These are phyloP conservation scores for Bicyclus anynana DNA, from an alignment of 1,140 invertebrate species.

Conservation along the genomic window DNA sequence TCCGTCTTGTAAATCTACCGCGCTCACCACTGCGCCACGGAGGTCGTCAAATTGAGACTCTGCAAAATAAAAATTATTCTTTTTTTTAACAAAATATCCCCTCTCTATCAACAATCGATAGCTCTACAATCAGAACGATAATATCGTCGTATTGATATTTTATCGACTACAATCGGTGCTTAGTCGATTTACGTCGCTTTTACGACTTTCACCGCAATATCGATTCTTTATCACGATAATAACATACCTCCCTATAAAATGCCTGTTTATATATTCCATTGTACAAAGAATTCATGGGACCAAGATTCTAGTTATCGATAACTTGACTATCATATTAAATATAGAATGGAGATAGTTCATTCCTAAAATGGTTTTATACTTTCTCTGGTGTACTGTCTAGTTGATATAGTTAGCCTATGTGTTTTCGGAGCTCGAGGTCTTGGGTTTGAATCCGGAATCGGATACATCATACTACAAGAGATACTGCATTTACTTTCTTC, in stretches of 20 bases:
- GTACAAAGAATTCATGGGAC: neutral
- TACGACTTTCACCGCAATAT: conserved; percentile 1
- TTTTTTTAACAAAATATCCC: neutral
- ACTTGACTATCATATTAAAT: neutral
- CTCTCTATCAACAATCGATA: neutral
- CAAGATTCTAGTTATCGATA: neutral
- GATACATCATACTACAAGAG: no score
- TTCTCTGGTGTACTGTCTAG: no score
- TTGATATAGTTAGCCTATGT: no score
- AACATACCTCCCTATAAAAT: neutral
- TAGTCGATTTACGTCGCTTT: conserved; percentile 15
- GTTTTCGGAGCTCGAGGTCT: no score
- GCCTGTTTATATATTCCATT: conserved; percentile 1
- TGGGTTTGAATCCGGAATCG: no score
- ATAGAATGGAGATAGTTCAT: neutral
- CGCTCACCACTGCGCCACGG: no score
- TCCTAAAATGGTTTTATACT: no score
- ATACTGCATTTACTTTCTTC: no score
- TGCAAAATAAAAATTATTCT: no score
- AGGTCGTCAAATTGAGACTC: no score
- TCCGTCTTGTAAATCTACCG: no score
- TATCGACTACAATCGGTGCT: conserved; percentile 19
- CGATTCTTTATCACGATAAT: conserved; percentile 7
- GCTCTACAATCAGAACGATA: neutral
- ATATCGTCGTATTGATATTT: conserved; percentile 10